Evolutionary conservation across 2,888 invertebrate species (phyloP), one percentile per base, ranked within the genome.

Genomic region (Agrochola circellaris): DNA sequence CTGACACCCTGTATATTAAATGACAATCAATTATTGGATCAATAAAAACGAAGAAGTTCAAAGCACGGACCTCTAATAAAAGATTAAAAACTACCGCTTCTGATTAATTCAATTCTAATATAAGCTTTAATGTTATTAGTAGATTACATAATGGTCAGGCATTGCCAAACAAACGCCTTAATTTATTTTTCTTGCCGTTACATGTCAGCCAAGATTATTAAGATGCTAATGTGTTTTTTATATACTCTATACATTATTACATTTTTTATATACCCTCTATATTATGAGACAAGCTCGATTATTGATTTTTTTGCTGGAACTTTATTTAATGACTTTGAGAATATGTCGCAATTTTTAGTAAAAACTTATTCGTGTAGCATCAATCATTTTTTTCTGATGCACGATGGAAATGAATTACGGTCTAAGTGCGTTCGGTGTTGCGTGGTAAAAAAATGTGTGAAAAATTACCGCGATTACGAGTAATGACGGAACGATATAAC

Each of bases 361-460:
- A 92, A 93, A 94, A 93, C 89, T 88, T 88, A 89, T 87, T 87
- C 87, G 84, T 89, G 87, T 88, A 90, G 90, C 95, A 96, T 96
- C 95, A 95, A 96, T 96, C 95, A 96, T 93, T 91, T 94, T 95
- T 93, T 93, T 95, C 91, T 89, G 88, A 92, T 91, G 91, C 91
- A 90, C 89, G 92, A 92, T 93, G 95, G 93, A 94, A 95, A 94
- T 93, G 93, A 95, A 90, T 91, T 90, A 94, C 90, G 90, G 88
- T 91, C 90, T 92, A 92, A 94, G 93, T 93, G 93, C 92, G 92
- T 88, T 90, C 91, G 89, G 89, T 91, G 90, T 92, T 90, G 91
- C 91, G 93, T 93, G 92, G 92, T 94, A 93, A 95, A 95, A 95
- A 95, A 95, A 94, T 93, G 93, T 93, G 94, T 94, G 95, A 95